A percentile compares a stretch with the other conserved stretches of the same genome.
These are phyloP conservation scores for Anguilla marmorata DNA, from an alignment of 2,797 vertebrate species.

Conservation along the genomic window DNA sequence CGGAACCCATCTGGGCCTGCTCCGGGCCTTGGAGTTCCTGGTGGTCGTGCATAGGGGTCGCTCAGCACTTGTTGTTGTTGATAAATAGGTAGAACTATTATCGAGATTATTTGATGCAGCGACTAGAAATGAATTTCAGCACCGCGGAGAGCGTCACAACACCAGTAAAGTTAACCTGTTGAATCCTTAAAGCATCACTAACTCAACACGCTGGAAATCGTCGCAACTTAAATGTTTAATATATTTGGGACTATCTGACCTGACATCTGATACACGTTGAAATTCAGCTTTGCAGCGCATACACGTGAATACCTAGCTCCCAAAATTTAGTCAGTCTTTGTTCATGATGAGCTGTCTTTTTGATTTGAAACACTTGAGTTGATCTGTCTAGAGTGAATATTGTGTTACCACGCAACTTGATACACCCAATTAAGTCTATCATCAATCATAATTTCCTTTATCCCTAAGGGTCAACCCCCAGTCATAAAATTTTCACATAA, in stretches of 20 bases:
- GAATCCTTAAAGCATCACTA: neutral
- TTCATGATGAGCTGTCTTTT: neutral
- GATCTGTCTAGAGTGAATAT: neutral
- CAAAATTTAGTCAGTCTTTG: neutral
- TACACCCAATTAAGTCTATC: neutral
- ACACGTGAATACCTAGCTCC: neutral
- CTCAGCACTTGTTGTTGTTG: neutral
- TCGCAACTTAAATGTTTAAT: neutral
- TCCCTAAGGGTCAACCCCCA: neutral
- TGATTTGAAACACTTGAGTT: neutral
- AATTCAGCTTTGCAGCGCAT: neutral
- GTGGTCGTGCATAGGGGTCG: too few species aligned
- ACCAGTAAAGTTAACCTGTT: neutral
- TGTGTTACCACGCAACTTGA: neutral
- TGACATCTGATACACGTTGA: neutral
- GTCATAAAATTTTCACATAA: neutral
- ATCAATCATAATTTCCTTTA: neutral
- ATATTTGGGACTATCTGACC: neutral
- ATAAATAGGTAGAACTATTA: neutral
- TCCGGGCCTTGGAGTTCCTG: too few species aligned
- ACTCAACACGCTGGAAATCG: neutral
- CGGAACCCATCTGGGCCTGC: too few species aligned
- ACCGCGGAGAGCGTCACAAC: neutral
- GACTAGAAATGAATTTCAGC: neutral
- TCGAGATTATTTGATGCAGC: neutral